Evolutionary conservation across 1,140 invertebrate species (phyloP).

Genomic region (Cephus cinctus): DNA sequence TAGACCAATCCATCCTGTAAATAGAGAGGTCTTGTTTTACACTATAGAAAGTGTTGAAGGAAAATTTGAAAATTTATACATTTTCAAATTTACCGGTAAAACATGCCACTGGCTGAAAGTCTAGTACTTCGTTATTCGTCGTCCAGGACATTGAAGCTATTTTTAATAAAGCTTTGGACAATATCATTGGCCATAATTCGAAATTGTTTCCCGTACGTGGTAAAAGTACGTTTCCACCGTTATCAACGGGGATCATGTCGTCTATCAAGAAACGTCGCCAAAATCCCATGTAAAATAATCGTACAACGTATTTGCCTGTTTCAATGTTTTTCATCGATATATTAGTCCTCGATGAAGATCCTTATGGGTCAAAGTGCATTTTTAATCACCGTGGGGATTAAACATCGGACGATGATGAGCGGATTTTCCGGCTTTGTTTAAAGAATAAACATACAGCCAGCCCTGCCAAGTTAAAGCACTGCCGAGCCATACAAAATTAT

Average conservation of each 20-base stretch:
- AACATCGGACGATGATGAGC: slow-evolving; percentile 18
- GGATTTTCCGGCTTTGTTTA: slow-evolving; percentile 31
- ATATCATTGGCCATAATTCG: slow-evolving; percentile 37
- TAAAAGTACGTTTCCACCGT: slow-evolving; percentile 22
- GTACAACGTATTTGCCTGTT: slow-evolving; percentile 34
- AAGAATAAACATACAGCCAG: slow-evolving; percentile 36
- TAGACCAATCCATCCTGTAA: slow-evolving; percentile 29
- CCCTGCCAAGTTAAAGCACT: slow-evolving; percentile 27
- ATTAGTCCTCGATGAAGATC: no score
- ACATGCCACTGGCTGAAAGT: slow-evolving; percentile 27
- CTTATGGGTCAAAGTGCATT: no score
- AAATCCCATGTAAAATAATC: slow-evolving; percentile 31
- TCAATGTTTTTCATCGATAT: no score
- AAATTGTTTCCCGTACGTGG: slow-evolving; percentile 24
- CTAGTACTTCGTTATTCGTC: slow-evolving; percentile 18
- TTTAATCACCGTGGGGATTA: slow-evolving; percentile 26
- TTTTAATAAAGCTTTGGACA: slow-evolving; percentile 34
- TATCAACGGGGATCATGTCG: slow-evolving; percentile 32
- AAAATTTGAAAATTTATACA: neutral
- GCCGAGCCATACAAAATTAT: slow-evolving; percentile 27
- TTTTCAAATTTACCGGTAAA: slow-evolving; percentile 25
- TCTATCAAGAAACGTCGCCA: slow-evolving; percentile 34
- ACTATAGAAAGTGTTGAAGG: neutral
- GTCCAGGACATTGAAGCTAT: slow-evolving; percentile 26
- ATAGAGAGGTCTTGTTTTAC: neutral